A percentile compares a stretch with the other conserved stretches of the same genome.
Conservation (phyloP, 2,888 invertebrate genomes). For the Stenolophus ochropezus region DNA sequence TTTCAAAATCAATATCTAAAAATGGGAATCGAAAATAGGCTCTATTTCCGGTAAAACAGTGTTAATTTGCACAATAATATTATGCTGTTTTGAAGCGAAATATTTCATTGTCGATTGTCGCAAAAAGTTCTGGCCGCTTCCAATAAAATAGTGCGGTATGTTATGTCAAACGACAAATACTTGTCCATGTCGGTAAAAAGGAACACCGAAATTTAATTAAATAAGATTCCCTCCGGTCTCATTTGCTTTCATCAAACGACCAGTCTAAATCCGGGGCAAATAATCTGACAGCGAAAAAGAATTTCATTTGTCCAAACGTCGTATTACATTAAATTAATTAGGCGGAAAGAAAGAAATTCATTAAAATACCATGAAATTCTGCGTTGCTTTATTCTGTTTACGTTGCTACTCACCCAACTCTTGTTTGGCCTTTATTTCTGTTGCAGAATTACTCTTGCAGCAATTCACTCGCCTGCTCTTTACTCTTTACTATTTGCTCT, state of each 20-base stretch:
- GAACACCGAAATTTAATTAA: conserved; percentile 34
- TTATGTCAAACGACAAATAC: conserved; percentile 13
- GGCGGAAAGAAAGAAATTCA: conserved; percentile 50
- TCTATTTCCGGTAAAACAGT: neutral
- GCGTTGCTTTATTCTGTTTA: conserved; percentile 29
- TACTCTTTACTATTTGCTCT: neutral
- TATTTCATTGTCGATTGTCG: neutral
- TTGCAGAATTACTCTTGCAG: neutral
- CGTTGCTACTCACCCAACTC: neutral
- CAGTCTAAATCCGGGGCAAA: conserved; percentile 34
- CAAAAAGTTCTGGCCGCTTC: neutral
- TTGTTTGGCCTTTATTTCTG: neutral
- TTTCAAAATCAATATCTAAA: neutral
- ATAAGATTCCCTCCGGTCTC: conserved; percentile 37
- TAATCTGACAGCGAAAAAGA: conserved; percentile 49
- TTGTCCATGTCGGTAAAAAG: neutral
- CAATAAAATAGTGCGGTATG: neutral
- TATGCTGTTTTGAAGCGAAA: neutral
- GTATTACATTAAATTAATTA: conserved; percentile 51
- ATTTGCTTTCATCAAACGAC: conserved; percentile 43
- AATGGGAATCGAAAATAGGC: neutral
- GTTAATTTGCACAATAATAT: neutral
- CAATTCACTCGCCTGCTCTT: neutral
- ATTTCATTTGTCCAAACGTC: conserved; percentile 47
- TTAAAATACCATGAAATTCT: conserved; percentile 45